These are phyloP conservation scores for Melanocharis versteri DNA, from an alignment of 2,113 vertebrate species.

Conservation along the genomic window DNA sequence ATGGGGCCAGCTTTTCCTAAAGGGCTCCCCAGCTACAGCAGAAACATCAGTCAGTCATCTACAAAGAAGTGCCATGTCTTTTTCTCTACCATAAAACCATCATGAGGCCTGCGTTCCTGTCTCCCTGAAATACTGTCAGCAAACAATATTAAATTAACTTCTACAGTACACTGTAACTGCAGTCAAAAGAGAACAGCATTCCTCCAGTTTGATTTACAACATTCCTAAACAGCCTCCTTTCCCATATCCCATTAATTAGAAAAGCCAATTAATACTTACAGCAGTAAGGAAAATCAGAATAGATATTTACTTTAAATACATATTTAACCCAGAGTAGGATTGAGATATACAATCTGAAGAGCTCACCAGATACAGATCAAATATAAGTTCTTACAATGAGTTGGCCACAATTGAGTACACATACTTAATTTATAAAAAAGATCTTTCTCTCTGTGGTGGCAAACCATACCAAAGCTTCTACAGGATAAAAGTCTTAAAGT, in stretches of 20 bases:
- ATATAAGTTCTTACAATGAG: accelerated
- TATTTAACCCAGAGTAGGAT: not conserved
- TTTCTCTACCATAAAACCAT: not conserved
- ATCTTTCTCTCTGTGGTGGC: not conserved
- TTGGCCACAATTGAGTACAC: not conserved
- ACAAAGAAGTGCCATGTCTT: not conserved
- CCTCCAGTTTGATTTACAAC: not conserved
- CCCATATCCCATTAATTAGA: not conserved
- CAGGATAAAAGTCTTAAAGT: not conserved
- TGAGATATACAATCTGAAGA: not conserved
- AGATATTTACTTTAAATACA: not conserved
- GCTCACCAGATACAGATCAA: not conserved
- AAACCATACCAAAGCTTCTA: not conserved
- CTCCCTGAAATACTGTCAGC: not conserved
- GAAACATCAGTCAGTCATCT: not conserved
- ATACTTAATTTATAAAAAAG: not conserved
- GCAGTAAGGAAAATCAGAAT: not conserved
- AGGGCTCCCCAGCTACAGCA: not conserved
- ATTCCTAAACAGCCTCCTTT: not conserved
- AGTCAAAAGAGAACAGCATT: not conserved
- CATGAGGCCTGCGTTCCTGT: not conserved
- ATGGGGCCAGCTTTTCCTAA: not conserved
- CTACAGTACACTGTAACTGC: not conserved
- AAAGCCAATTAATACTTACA: not conserved
- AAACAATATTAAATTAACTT: not conserved